phyloP scores from a whole-genome alignment of 1,140 invertebrate species.

The Oedothorax gibbosus region DNA sequence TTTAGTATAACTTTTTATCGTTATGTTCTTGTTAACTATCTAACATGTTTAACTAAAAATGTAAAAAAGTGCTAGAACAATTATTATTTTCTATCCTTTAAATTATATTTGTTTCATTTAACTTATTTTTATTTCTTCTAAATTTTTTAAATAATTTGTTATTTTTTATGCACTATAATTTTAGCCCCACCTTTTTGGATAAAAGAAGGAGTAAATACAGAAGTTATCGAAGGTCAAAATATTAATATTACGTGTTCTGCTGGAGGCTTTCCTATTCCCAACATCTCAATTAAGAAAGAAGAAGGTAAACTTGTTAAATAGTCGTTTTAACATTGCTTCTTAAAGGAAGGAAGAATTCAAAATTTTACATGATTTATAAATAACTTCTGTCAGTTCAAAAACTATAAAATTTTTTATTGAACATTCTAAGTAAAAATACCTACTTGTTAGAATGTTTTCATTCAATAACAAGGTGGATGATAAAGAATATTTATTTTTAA shows the following conservation, averaged over 20 bases:
- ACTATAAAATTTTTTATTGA: too few species aligned
- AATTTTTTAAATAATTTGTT: not conserved
- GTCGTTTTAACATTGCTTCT: not conserved
- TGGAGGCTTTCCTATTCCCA: constrained; percentile 11
- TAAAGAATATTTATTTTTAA: too few species aligned
- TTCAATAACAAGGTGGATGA: too few species aligned
- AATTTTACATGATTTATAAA: too few species aligned
- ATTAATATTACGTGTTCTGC: constrained; percentile 11
- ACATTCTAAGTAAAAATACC: too few species aligned
- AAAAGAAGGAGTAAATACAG: constrained; percentile 23
- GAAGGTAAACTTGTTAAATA: not conserved
- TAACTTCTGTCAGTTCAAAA: too few species aligned
- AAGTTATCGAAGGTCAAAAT: not conserved
- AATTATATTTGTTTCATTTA: not conserved
- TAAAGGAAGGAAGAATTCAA: not conserved
- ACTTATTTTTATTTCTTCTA: not conserved
- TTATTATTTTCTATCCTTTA: not conserved
- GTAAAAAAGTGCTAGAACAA: too few species aligned
- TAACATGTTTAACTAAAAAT: too few species aligned
- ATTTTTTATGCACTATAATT: not conserved
- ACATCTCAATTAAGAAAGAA: constrained; percentile 1
- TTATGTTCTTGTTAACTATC: too few species aligned
- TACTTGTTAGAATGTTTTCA: too few species aligned
- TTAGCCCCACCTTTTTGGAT: constrained; percentile 45
- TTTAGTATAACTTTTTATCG: too few species aligned